A percentile compares a stretch with the other conserved stretches of the same genome.
phyloP scores from a whole-genome alignment of 64 coral and sea anemone species.

The Platygyra sinensis region DNA sequence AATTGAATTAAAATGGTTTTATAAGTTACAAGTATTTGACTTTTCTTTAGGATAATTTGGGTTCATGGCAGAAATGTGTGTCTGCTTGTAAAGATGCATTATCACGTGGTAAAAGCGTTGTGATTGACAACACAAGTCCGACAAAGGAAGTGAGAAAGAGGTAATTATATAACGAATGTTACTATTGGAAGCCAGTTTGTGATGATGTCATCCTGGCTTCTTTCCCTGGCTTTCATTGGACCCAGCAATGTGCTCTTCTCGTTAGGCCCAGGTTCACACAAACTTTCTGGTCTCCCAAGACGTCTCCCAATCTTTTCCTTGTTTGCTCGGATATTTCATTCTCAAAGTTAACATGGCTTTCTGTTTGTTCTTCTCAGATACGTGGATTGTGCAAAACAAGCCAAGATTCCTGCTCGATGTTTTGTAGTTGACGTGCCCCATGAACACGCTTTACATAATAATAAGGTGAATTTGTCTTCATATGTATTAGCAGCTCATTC shows the following conservation, averaged over 20 bases:
- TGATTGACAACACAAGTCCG: constrained; percentile 91
- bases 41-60: constrained; percentile 68
- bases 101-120: constrained; percentile 68
- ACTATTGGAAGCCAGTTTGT: too few relatives aligned
- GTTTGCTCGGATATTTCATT: not conserved
- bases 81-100: constrained; percentile 68
- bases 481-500: too few relatives aligned
- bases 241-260: too few relatives aligned
- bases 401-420: constrained; percentile 19
- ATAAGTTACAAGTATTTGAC: not conserved
- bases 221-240: too few relatives aligned
- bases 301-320: too few relatives aligned
- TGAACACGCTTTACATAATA: constrained; percentile 29
- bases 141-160: constrained; percentile 91
- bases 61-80: constrained; percentile 97
- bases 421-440: constrained; percentile 7
- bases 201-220: too few relatives aligned
- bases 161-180: constrained; percentile 4
- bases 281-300: too few relatives aligned
- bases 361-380: not conserved
- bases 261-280: too few relatives aligned
- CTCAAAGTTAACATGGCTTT: not conserved
- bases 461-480: not conserved
- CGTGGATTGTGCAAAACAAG: constrained; percentile 25
- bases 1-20: not conserved